phyloP scores from a whole-genome alignment of 1,140 invertebrate species.

The Meloidogyne exigua region DNA sequence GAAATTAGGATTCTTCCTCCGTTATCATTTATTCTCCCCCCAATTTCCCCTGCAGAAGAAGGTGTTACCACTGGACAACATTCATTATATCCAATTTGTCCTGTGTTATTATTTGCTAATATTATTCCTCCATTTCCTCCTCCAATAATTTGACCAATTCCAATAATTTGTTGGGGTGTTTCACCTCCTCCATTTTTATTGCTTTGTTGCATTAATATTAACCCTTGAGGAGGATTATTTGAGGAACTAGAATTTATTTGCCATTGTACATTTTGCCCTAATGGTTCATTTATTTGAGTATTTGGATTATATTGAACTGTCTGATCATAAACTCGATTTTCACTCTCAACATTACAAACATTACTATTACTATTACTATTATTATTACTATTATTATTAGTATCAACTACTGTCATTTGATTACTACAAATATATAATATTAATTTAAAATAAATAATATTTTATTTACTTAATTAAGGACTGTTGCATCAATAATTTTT shows the following conservation, averaged over 20 bases:
- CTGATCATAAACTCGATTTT: not conserved
- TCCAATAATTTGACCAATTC: not conserved
- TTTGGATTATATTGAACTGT: not conserved
- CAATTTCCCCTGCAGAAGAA: not conserved
- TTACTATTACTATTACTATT: too few species aligned
- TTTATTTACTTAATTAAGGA: slow-evolving; percentile 15
- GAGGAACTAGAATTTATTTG: not conserved
- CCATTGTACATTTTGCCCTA: not conserved
- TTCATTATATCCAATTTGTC: not conserved
- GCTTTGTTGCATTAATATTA: slow-evolving; percentile 2
- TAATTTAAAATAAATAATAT: not conserved
- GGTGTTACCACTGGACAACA: not conserved
- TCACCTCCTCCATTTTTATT: not conserved
- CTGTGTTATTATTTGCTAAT: not conserved
- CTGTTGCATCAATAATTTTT: slow-evolving; percentile 22
- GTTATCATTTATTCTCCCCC: not conserved
- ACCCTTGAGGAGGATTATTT: not conserved
- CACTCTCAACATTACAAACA: too few species aligned
- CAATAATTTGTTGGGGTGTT: not conserved
- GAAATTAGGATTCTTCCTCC: not conserved
- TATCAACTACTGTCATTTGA: not conserved
- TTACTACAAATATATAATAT: not conserved
- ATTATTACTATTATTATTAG: slow-evolving; percentile 1
- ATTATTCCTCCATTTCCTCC: slow-evolving; percentile 16
- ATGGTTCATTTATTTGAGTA: not conserved